Conservation (phyloP, 2,888 invertebrate species). For the Seladonia tumulorum region DNA sequence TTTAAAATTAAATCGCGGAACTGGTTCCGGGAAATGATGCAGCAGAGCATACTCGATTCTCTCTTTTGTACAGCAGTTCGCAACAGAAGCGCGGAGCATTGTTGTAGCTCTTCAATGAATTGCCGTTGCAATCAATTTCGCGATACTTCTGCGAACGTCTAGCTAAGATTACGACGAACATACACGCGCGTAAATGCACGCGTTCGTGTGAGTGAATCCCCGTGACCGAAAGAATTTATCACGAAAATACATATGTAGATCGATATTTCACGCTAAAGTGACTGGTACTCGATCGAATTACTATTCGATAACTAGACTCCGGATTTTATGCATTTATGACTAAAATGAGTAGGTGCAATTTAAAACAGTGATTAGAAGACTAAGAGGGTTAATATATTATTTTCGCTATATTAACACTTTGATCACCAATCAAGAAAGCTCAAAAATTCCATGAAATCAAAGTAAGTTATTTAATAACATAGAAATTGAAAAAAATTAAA, state of each 20-base stretch:
- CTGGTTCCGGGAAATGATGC: constrained; percentile 45
- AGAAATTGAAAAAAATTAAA: no score
- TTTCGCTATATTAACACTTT: no score
- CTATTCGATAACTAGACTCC: no score
- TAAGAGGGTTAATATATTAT: no score
- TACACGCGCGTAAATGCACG: background rate
- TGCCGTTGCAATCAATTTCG: constrained; percentile 27
- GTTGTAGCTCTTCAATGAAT: constrained; percentile 27
- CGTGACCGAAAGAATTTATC: constrained; percentile 46
- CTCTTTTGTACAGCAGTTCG: constrained; percentile 52
- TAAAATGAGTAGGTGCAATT: no score
- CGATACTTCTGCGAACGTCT: constrained; percentile 42
- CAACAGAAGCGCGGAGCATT: constrained; percentile 42
- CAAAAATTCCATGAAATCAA: no score
- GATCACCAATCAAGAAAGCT: no score
- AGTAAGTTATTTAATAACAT: no score
- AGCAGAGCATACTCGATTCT: constrained; percentile 5
- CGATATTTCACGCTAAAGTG: no score
- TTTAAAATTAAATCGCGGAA: background rate
- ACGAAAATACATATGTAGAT: background rate
- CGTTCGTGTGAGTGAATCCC: background rate
- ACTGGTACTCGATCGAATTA: no score
- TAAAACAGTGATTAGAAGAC: no score
- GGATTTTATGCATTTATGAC: no score
- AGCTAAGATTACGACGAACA: constrained; percentile 54